A percentile compares a stretch with the other conserved stretches of the same genome.
These are phyloP conservation scores for Morelia viridis DNA, from an alignment of 2,797 vertebrate genomes.

Conservation along the genomic window DNA sequence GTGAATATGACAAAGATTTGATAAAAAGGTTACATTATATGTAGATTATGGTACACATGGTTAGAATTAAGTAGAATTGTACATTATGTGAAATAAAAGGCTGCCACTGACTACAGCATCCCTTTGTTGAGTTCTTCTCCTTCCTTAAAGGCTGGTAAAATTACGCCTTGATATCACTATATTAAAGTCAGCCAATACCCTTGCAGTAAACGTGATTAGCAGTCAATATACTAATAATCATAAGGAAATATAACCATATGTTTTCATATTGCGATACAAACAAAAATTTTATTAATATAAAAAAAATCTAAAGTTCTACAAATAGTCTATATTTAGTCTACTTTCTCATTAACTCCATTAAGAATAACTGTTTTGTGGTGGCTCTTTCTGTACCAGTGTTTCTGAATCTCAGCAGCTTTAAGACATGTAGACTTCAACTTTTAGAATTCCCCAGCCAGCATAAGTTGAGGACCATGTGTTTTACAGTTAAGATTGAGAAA, in stretches of 20 bases:
- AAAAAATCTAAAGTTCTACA: not conserved
- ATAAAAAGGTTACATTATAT: not conserved
- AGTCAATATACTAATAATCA: conserved; percentile 10
- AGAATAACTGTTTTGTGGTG: not conserved
- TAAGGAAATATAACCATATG: conserved; percentile 48
- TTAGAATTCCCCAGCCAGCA: not conserved
- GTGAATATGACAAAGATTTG: not conserved
- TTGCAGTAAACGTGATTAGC: not conserved
- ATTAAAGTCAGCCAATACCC: not conserved
- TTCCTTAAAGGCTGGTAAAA: not conserved
- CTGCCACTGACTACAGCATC: not conserved
- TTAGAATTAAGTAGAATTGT: not conserved
- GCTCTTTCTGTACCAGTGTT: not conserved
- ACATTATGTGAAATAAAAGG: not conserved
- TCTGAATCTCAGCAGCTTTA: not conserved
- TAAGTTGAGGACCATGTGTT: not conserved
- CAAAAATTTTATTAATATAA: not conserved
- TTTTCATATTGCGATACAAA: not conserved
- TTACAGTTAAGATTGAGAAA: not conserved
- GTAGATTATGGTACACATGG: not conserved
- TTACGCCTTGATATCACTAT: not conserved
- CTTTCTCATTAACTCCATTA: not conserved
- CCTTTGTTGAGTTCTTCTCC: not conserved
- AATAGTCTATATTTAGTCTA: conserved; percentile 22
- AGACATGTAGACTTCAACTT: not conserved